Evolutionary conservation across 2,113 vertebrate species (phyloP).

Genomic region (Nibea coibor): DNA sequence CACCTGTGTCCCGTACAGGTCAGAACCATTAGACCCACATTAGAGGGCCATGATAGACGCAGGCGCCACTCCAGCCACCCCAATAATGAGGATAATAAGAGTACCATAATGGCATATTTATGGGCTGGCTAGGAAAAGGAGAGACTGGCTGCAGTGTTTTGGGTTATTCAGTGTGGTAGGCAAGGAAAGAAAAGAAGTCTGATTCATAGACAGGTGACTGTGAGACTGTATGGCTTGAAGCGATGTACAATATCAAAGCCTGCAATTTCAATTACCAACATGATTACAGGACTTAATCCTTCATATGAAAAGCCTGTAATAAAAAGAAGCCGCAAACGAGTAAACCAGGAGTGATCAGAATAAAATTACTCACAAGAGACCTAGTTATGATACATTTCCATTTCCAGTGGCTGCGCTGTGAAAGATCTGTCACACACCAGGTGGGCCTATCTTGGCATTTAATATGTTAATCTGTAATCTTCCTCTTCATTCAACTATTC

Average conservation of each 20-base stretch:
- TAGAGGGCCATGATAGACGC: slow-evolving; percentile 81
- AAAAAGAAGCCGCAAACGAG: slow-evolving; percentile 56
- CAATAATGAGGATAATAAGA: slow-evolving; percentile 84
- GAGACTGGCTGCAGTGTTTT: slow-evolving; percentile 46
- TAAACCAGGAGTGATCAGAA: slow-evolving; percentile 65
- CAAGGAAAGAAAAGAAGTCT: slow-evolving; percentile 20
- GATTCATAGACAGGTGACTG: slow-evolving; percentile 39
- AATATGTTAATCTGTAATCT: slow-evolving; percentile 79
- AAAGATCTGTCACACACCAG: slow-evolving; percentile 76
- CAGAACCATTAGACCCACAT: slow-evolving; percentile 86
- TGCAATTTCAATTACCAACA: slow-evolving; percentile 65
- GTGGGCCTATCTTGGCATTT: slow-evolving; percentile 77
- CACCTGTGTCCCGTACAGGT: slow-evolving; percentile 86
- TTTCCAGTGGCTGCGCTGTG: slow-evolving; percentile 66
- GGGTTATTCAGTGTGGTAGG: slow-evolving; percentile 35
- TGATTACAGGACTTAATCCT: slow-evolving; percentile 68
- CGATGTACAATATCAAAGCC: slow-evolving; percentile 31
- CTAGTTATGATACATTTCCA: slow-evolving; percentile 68
- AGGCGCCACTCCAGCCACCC: slow-evolving; percentile 78
- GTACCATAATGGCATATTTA: slow-evolving; percentile 81
- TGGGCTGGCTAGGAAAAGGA: slow-evolving; percentile 52
- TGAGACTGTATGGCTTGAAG: slow-evolving; percentile 38
- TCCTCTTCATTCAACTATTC: slow-evolving; percentile 69
- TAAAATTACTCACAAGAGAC: slow-evolving; percentile 69
- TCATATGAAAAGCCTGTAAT: slow-evolving; percentile 44